Percentiles rank a stretch among this genome's conserved stretches.
Conservation (phyloP, 2,888 invertebrate genomes). For the Eilema griseolum region DNA sequence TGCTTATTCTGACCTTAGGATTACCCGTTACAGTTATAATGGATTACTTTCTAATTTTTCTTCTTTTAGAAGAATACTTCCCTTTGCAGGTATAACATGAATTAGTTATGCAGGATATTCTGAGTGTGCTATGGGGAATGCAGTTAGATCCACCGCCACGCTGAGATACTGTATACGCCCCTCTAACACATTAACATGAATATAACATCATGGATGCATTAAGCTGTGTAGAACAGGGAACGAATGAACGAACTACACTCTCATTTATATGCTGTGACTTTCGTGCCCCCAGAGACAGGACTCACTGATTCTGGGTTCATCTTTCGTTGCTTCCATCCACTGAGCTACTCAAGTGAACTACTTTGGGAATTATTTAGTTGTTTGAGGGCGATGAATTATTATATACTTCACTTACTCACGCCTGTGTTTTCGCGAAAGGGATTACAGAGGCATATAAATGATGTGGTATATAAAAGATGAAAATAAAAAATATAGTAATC, state of each 20-base stretch:
- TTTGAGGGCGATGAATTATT: constrained; percentile 6
- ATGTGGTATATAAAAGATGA: too few species aligned
- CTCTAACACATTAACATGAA: not conserved
- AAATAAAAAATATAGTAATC: too few species aligned
- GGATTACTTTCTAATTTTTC: too few species aligned
- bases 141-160: too few species aligned
- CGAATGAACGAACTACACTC: not conserved
- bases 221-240: not conserved
- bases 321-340: not conserved
- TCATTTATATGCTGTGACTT: constrained; percentile 17
- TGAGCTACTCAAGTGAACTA: not conserved
- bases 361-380: constrained; percentile 10
- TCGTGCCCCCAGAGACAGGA: constrained; percentile 13
- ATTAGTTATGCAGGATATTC: too few species aligned
- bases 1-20: too few species aligned
- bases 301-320: constrained; percentile 6
- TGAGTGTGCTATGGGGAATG: too few species aligned
- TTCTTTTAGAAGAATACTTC: too few species aligned
- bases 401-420: too few species aligned
- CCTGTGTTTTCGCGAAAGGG: not conserved
- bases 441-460: not conserved
- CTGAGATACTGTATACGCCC: not conserved
- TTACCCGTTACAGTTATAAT: too few species aligned
- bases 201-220: not conserved
- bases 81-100: too few species aligned